phyloP scores from a whole-genome alignment of 2,113 vertebrate genomes.

The Arvicanthis niloticus region DNA sequence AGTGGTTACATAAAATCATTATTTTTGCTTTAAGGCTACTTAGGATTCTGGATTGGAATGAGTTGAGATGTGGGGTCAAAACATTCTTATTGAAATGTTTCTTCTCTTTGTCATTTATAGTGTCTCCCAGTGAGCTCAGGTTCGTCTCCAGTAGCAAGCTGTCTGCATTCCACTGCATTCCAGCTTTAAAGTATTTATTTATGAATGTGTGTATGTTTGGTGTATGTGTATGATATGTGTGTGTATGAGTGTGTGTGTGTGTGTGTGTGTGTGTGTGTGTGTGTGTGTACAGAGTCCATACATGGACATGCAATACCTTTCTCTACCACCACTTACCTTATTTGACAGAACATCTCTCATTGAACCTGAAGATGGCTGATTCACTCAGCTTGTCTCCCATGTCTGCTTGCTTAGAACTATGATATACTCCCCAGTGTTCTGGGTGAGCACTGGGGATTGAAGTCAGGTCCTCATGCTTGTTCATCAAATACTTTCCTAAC shows the following conservation, averaged over 20 bases:
- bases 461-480: neutral
- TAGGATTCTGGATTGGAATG: neutral
- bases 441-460: neutral
- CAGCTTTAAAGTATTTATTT: neutral
- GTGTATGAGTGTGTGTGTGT: neutral
- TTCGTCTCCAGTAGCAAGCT: neutral
- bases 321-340: neutral
- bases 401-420: neutral
- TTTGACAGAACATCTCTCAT: neutral
- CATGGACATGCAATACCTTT: neutral
- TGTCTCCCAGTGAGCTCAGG: neutral
- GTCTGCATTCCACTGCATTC: no score
- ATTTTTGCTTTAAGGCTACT: slow-evolving; percentile 4
- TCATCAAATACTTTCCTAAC: neutral
- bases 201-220: neutral
- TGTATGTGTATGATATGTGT: neutral
- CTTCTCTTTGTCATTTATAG: neutral
- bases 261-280: neutral
- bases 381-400: neutral
- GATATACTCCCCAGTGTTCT: neutral
- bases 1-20: neutral
- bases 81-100: neutral
- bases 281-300: neutral
- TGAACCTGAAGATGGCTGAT: neutral
- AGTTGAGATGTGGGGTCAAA: neutral